Percentiles rank a stretch among this genome's conserved stretches.
These are phyloP conservation scores for Daphoenositta chrysoptera DNA, from an alignment of 2,113 vertebrate species.

Conservation along the genomic window DNA sequence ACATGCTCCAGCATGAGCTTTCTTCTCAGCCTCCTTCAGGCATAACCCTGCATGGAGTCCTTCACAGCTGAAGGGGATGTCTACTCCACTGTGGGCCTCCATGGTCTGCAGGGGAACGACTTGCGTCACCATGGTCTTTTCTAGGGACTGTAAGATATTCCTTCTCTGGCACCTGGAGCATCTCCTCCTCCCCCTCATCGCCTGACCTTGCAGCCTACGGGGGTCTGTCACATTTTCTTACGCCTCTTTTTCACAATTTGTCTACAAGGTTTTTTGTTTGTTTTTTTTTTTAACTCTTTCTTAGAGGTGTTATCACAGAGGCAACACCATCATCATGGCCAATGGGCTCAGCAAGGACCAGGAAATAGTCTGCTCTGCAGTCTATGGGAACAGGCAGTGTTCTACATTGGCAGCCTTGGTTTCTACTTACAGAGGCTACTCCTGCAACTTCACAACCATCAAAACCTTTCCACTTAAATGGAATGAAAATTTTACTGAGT, in stretches of 20 bases:
- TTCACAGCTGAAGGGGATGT: background rate
- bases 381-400: background rate
- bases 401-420: background rate
- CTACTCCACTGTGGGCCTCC: background rate
- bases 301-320: background rate
- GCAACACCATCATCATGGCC: too few relatives aligned
- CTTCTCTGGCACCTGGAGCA: background rate
- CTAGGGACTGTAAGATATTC: background rate
- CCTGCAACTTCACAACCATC: background rate
- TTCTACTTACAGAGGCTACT: background rate
- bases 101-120: too few relatives aligned
- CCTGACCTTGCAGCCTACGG: too few relatives aligned
- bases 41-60: background rate
- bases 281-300: too few relatives aligned
- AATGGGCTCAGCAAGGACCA: too few relatives aligned
- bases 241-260: accelerated
- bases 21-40: background rate
- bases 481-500: background rate
- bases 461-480: background rate
- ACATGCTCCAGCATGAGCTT: background rate
- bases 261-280: background rate
- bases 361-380: background rate
- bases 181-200: background rate
- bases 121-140: background rate
- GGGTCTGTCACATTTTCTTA: background rate